Percentiles rank a stretch among this genome's conserved stretches.
Evolutionary conservation across 2,797 vertebrate genomes (phyloP).

Genomic region (Chloroceryle inda): DNA sequence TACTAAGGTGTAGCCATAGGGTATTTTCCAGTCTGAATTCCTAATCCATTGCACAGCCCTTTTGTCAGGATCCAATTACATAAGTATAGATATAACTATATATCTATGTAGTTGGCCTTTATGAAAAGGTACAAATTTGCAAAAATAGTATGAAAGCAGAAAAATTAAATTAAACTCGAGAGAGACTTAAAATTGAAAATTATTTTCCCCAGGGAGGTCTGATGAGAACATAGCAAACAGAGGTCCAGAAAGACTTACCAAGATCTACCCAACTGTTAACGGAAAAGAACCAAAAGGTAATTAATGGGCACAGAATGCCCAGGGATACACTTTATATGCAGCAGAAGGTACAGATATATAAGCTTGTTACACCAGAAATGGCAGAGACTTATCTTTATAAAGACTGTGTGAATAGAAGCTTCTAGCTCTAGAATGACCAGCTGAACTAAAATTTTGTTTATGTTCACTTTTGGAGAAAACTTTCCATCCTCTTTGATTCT

Average conservation of each 20-base stretch:
- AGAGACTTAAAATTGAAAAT: not conserved
- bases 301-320: not conserved
- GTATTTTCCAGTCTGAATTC: not conserved
- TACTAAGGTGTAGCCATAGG: rapidly evolving
- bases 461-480: not conserved
- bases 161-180: not conserved
- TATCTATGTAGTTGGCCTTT: not conserved
- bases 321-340: not conserved
- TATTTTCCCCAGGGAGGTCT: not conserved
- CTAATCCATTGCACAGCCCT: not conserved
- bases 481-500: not conserved
- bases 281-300: not conserved
- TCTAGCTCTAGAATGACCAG: not conserved
- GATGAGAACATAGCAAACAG: not conserved
- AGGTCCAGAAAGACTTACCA: not conserved
- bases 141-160: not conserved
- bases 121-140: not conserved
- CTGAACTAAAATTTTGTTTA: not conserved
- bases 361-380: not conserved
- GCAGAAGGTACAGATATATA: not conserved
- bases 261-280: not conserved
- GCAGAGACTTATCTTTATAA: not conserved
- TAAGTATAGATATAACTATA: not conserved
- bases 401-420: not conserved
- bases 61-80: not conserved